Base-by-base conservation (phyloP, 1,140 invertebrate genomes). In the Panagrolaimus sp. region DNA sequence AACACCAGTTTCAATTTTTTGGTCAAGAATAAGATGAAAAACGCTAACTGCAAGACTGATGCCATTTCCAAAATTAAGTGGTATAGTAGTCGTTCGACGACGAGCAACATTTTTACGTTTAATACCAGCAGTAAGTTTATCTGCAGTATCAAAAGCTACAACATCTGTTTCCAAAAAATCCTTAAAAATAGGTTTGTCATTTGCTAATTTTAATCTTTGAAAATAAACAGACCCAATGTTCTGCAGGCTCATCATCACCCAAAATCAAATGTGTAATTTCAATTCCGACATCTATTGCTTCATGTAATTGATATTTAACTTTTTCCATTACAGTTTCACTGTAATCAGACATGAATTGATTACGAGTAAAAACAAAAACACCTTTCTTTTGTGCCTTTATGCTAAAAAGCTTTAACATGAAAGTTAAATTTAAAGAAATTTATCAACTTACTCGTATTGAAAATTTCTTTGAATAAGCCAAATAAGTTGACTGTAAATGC, bases 391-490 rank as follows among this genome's bases (percentile, higher is more conserved):
- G 52, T 21, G 52, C 52, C 12, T 58, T 58, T 5, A 58, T 21
- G 10, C 52, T 58, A 14, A 21, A 58, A 58, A 58, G 8, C 15
- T 26, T 9, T 24, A 52, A 4, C 1, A 58, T 17, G 17, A 12
- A 21, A 21, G 0, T 24, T n/a, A 58, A 21, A 1, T 58, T 26
- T n/a, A 2, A 24, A 58, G 8, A 17, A 38, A 4, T 38, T 38
- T 1, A n/a, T 26, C 2, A 17, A 58, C 52, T 2, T 17, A 58
- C 52, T 28, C 21, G 14, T 58, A 28, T 28, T 58, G 21, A 28
- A 58, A 58, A 58, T 12, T 58, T 21, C 52, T 58, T 28, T 58
- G 52, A 21, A 58, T 12, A 58, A 58, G 28, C 52, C 52, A 58
- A 21, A 58, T 26, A 58, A 58, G 52, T n/a, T 58, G 52, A 5